These are phyloP conservation scores for Misgurnus anguillicaudatus DNA, from an alignment of 2,113 vertebrate genomes.

Conservation along the genomic window DNA sequence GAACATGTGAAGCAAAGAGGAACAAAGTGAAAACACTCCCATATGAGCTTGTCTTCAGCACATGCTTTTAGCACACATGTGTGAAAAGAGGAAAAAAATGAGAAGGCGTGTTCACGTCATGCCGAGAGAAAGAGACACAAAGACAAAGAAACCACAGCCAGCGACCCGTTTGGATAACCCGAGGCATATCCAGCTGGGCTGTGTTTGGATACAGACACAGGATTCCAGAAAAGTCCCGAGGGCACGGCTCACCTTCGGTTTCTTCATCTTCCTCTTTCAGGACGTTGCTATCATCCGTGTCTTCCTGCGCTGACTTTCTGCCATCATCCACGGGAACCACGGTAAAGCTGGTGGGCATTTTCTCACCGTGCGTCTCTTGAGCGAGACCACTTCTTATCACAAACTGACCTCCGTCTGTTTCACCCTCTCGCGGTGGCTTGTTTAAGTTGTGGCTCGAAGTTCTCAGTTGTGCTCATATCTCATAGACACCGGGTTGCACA, in stretches of 20 bases:
- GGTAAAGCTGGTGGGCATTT: slow-evolving; percentile 81
- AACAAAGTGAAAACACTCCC: background rate
- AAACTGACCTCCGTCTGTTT: slow-evolving; percentile 48
- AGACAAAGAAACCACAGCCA: slow-evolving; percentile 6
- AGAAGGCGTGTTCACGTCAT: background rate
- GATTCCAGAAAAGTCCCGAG: slow-evolving; percentile 4
- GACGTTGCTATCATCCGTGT: slow-evolving; percentile 37
- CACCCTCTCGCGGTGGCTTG: slow-evolving; percentile 33
- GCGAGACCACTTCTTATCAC: slow-evolving; percentile 41
- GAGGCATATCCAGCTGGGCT: background rate
- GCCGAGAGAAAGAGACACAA: slow-evolving; percentile 7
- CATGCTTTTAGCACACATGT: background rate
- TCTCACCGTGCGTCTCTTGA: slow-evolving; percentile 67
- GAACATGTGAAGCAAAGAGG: background rate
- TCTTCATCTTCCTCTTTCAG: slow-evolving; percentile 61
- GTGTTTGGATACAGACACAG: slow-evolving; percentile 2
- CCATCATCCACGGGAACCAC: slow-evolving; percentile 75
- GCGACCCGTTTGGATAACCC: background rate
- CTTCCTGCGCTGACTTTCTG: slow-evolving; percentile 49
- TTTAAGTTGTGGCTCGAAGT: slow-evolving; percentile 53
- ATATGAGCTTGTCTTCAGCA: slow-evolving; percentile 25
- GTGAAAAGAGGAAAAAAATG: slow-evolving; percentile 9
- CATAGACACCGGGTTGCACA: slow-evolving; percentile 64
- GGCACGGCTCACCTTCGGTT: slow-evolving; percentile 55
- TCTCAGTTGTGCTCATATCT: slow-evolving; percentile 65